Base-by-base conservation (phyloP, 2,797 vertebrate species). In the Buceros bicornis region DNA sequence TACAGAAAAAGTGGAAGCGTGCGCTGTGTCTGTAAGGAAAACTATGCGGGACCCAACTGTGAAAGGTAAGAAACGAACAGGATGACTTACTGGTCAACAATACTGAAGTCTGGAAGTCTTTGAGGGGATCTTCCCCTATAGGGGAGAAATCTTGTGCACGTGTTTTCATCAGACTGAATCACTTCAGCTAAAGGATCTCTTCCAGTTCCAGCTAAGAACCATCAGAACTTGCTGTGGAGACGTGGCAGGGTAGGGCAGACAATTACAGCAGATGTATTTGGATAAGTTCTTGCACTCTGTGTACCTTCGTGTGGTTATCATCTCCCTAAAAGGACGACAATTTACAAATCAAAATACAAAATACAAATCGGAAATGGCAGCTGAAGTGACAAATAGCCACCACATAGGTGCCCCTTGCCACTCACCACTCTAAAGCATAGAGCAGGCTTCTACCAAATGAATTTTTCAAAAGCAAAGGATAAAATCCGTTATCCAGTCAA, bases 31-130 rank as follows among this genome's bases (percentile, higher is more conserved):
- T 99, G 99, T 96, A 98, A 99, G 95, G 98, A 99, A 90, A 99
- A 98, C 82, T 99, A 99, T 43, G 99, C 99, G 74, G 99, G 99
- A 95, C 98, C 99, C 95, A 98, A 98, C 93, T 99, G 99, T 94
- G 99, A 99, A 98, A 99, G 99, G 99, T 99, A 97, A 96, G 98
- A 95, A 95, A 57, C 58, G 58, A 71, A 40, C 0, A 25, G 21
- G 7, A 50, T 80, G 14, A 8, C 9, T 71, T 43, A 26, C 16
- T 65, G 25, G 6, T 69, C 31, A 70, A 62, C 35, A 77, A 29
- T n/a, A 22, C 12, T 13, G 17, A 73, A 76, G 43, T 20, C 19
- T 70, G 58, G 48, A 42, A 45, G 25, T 45, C 43, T 80, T 53
- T 42, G 31, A 54, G n/a, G 26, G 8, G 33, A 53, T 88, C 6